phyloP scores from a whole-genome alignment of 2,797 vertebrate genomes.

The Vireo griseus region DNA sequence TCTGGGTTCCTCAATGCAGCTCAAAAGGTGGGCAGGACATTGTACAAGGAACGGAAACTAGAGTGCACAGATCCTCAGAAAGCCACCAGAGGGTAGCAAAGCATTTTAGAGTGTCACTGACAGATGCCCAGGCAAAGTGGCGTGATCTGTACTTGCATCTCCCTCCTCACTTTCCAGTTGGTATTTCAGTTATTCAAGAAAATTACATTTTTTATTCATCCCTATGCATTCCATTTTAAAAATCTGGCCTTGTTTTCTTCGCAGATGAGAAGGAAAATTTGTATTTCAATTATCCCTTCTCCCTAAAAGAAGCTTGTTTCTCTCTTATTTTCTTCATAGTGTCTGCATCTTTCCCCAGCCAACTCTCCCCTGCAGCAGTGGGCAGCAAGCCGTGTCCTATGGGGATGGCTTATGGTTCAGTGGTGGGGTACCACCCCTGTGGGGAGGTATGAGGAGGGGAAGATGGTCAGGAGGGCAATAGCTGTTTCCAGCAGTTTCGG shows the following conservation, averaged over 20 bases:
- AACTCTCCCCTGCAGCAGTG: neutral
- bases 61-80: neutral
- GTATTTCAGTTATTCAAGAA: neutral
- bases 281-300: neutral
- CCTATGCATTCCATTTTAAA: neutral
- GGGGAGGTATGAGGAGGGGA: neutral
- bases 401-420: rapidly evolving
- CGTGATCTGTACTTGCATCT: neutral
- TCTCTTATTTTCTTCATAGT: neutral
- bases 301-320: neutral
- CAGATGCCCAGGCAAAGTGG: neutral
- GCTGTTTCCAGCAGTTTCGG: neutral
- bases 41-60: neutral
- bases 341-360: neutral
- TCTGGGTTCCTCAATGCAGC: neutral
- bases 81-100: conserved; percentile 76
- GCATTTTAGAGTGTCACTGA: conserved; percentile 2
- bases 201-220: neutral
- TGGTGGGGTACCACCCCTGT: rapidly evolving
- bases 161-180: neutral
- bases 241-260: neutral
- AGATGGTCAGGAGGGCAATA: neutral
- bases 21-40: neutral
- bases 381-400: rapidly evolving
- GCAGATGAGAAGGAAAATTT: neutral